These are phyloP conservation scores for Chelmon rostratus DNA, from an alignment of 2,797 vertebrate genomes.

Conservation along the genomic window DNA sequence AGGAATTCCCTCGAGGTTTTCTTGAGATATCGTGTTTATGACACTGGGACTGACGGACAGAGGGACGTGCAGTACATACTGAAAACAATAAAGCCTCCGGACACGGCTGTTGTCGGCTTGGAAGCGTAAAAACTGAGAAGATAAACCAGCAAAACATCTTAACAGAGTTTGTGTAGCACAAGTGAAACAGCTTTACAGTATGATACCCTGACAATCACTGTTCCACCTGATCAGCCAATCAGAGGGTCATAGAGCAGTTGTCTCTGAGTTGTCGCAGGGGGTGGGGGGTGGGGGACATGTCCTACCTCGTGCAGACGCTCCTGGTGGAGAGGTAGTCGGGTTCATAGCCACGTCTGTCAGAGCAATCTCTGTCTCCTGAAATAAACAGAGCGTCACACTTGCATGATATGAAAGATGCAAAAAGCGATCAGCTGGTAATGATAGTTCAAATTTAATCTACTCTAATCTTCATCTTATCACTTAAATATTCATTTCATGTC, in stretches of 20 bases:
- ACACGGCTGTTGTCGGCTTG: too few species aligned
- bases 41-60: too few species aligned
- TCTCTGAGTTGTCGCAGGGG: too few species aligned
- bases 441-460: neutral
- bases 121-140: too few species aligned
- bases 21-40: too few species aligned
- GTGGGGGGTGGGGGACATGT: neutral
- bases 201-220: neutral
- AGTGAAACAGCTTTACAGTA: too few species aligned
- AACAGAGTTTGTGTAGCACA: too few species aligned
- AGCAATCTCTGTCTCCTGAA: slow-evolving; percentile 63
- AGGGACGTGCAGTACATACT: too few species aligned
- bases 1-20: too few species aligned
- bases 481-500: neutral
- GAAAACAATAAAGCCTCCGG: too few species aligned
- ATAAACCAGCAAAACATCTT: too few species aligned
- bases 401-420: neutral
- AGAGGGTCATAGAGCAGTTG: neutral
- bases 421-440: neutral
- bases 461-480: neutral
- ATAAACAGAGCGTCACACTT: slow-evolving; percentile 18
- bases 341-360: slow-evolving; percentile 49
- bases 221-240: neutral
- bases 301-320: slow-evolving; percentile 55
- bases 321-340: slow-evolving; percentile 5